Conservation (phyloP, 2,888 invertebrate genomes). For the Cephus pulcher region DNA sequence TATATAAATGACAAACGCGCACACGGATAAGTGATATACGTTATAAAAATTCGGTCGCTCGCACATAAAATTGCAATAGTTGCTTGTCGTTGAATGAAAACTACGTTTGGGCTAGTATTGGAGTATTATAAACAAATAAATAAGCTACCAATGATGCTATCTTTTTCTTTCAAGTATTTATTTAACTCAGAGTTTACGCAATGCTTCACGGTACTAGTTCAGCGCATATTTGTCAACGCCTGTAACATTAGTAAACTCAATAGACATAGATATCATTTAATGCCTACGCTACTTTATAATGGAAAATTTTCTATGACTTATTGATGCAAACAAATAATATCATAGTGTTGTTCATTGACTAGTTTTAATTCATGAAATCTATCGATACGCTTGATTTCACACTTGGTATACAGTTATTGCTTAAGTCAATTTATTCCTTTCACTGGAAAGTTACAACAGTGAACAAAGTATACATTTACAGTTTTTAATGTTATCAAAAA, state of each 20-base stretch:
- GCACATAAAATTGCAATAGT: background rate
- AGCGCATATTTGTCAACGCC: background rate
- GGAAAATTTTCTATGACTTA: background rate
- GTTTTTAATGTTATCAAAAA: background rate
- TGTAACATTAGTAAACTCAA: background rate
- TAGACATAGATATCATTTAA: background rate
- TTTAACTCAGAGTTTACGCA: background rate
- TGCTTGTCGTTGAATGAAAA: background rate
- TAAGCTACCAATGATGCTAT: background rate
- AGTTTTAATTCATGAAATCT: background rate
- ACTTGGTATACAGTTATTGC: background rate
- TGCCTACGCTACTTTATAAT: background rate
- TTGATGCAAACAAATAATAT: background rate
- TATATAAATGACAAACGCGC: constrained; percentile 3
- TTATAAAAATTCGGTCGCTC: background rate
- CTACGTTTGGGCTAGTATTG: background rate
- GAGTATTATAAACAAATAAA: background rate
- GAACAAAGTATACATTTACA: background rate
- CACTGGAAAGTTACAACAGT: background rate
- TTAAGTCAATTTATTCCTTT: background rate
- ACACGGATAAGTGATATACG: background rate
- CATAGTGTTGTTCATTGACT: background rate
- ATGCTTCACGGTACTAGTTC: background rate
- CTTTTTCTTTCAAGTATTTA: background rate
- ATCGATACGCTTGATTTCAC: background rate